Evolutionary conservation across 2,797 vertebrate species (phyloP).

Genomic region (Serranus cabrilla): DNA sequence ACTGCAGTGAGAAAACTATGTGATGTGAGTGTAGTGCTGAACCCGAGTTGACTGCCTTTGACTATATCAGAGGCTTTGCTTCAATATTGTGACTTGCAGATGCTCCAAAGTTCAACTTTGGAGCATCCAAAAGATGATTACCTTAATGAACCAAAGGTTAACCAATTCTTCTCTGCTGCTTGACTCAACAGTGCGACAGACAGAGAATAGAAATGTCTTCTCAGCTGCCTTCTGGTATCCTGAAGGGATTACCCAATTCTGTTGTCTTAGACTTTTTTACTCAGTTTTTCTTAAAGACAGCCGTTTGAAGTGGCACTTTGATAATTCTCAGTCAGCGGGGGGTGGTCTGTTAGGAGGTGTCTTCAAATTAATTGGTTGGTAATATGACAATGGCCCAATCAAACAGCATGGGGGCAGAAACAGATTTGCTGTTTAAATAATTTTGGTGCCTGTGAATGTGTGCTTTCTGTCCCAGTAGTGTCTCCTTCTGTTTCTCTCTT

Average conservation of each 20-base stretch:
- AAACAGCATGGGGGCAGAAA: conserved; percentile 46
- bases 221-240: conserved; percentile 9
- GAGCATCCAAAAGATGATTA: conserved; percentile 26
- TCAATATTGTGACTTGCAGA: conserved; percentile 6
- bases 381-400: conserved; percentile 68
- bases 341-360: conserved; percentile 56
- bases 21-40: not conserved
- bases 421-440: conserved; percentile 31
- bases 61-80: conserved; percentile 10
- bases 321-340: conserved; percentile 56
- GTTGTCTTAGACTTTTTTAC: conserved; percentile 17
- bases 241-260: conserved; percentile 47
- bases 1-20: not conserved
- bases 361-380: conserved; percentile 71
- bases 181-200: conserved; percentile 21
- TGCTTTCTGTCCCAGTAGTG: conserved; percentile 15
- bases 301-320: conserved; percentile 58
- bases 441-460: conserved; percentile 34
- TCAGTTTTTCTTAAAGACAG: conserved; percentile 51
- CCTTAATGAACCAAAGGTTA: conserved; percentile 47
- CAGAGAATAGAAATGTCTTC: conserved; percentile 24
- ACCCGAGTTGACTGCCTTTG: not conserved
- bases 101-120: conserved; percentile 32
- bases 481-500: conserved; percentile 7
- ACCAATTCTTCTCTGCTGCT: conserved; percentile 21